Evolutionary conservation across 1,140 invertebrate species (phyloP).

Genomic region (Neodiprion virginianus): DNA sequence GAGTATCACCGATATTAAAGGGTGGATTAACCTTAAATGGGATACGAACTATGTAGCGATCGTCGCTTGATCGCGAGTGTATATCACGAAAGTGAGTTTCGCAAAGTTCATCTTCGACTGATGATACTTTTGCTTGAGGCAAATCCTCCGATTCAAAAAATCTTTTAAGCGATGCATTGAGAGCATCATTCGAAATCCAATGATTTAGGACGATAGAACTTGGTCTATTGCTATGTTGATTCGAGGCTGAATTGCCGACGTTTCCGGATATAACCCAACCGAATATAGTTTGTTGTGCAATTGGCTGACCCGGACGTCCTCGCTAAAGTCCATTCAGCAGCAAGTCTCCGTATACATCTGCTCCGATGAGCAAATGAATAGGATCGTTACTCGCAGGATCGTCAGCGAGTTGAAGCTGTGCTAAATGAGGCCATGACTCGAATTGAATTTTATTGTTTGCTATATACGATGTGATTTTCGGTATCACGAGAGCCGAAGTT

Average conservation of each 20-base stretch:
- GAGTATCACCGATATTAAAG: neutral
- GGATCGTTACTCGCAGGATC: neutral
- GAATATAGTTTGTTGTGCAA: slow-evolving; percentile 19
- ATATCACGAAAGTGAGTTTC: slow-evolving; percentile 10
- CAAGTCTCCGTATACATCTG: slow-evolving; percentile 20
- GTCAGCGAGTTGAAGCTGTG: neutral
- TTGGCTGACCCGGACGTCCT: slow-evolving; percentile 10
- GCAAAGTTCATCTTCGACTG: slow-evolving; percentile 18
- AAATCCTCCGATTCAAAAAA: slow-evolving; percentile 25
- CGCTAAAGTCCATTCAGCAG: slow-evolving; percentile 13
- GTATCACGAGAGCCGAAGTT: neutral
- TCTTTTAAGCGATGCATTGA: neutral
- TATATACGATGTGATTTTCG: neutral
- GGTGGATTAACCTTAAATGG: neutral
- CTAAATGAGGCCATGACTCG: neutral
- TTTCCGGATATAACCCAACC: slow-evolving; percentile 24
- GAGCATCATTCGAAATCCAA: slow-evolving; percentile 11
- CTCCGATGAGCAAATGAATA: slow-evolving; percentile 17
- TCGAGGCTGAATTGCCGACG: neutral
- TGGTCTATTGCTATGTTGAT: neutral
- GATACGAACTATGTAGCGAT: neutral
- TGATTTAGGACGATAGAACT: neutral
- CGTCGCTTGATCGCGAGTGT: neutral
- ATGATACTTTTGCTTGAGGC: neutral
- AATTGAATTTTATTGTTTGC: neutral